Evolutionary conservation across 2,888 invertebrate genomes (phyloP).

Genomic region (Scaptomyza reducta): DNA sequence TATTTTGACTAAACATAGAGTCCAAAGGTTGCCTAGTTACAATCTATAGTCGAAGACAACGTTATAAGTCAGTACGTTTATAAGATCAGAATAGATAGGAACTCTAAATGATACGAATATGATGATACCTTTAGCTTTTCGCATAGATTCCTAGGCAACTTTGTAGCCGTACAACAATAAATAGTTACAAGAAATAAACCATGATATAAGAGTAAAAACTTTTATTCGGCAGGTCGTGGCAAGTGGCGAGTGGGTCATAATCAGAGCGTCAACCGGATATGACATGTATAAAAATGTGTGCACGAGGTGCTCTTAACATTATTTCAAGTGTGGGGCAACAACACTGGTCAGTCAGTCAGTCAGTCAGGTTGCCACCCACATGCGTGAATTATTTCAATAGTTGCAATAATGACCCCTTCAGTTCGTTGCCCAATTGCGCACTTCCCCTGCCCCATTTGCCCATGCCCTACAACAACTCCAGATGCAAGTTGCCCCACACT

Average conservation of each 20-base stretch:
- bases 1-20: no score
- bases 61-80: no score
- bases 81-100: no score
- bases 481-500: slow-evolving; percentile 20
- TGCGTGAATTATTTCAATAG: slow-evolving; percentile 72
- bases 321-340: slow-evolving; percentile 12
- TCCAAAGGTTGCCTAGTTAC: no score
- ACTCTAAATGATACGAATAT: no score
- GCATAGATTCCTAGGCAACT: neutral
- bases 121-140: no score
- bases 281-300: slow-evolving; percentile 64
- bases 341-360: neutral
- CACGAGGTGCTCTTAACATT: slow-evolving; percentile 31
- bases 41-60: no score
- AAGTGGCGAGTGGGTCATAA: slow-evolving; percentile 55
- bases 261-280: slow-evolving; percentile 70
- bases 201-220: neutral
- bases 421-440: slow-evolving; percentile 61
- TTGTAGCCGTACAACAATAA: slow-evolving; percentile 5
- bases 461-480: slow-evolving; percentile 21
- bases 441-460: no score
- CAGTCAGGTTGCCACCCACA: slow-evolving; percentile 60
- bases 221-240: slow-evolving; percentile 16
- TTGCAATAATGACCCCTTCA: slow-evolving; percentile 70
- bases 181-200: neutral